Base-by-base conservation (phyloP, 2,888 invertebrate genomes). In the Crossocerus cetratus region DNA sequence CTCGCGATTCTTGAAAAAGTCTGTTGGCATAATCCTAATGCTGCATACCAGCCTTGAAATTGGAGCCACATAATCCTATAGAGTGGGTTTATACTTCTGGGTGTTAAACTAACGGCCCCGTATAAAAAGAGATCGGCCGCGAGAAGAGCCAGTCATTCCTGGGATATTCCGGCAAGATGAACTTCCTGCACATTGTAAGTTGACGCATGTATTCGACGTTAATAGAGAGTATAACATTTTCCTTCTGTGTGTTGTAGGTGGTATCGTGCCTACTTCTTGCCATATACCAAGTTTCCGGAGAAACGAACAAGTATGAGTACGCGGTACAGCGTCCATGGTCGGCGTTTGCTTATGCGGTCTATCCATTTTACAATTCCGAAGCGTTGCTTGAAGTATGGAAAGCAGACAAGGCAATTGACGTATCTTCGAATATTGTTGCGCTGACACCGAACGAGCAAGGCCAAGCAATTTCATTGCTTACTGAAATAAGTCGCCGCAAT, bases 281-380 rank as follows among this genome's bases (percentile, higher is more conserved):
- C 14, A 54, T 58, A 16, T 58, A 65, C 57, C 73, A 74, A 65
- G 71, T 70, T 57, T 43, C 64, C 20, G 70, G 72, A 42, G 70
- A 71, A 62, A 63, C 69, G 18, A 71, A 58, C 20, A 74, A 45
- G 62, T 69, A 70, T 18, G 78, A 78, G 3, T 68, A 69, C 58
- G 63, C 82, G n/a, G 74, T 72, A 11, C 65, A 82, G 43, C 53
- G 64, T 16, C 81, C 83, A 2, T 81, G 73, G 65, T 16, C 49
- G 3, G 69, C 78, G 32, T 64, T 83, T 65, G 69, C 83, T 60
- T 84, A 84, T 59, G 69, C 80, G 0, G 57, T 84, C 2, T 75
- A 78, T 43, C 84, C 83, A 16, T 79, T 76, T 72, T 83, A 79
- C 53, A 77, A 82, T 68, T 73, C 81, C 49, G 81, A 83, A 62